Evolutionary conservation across 2,888 invertebrate species (phyloP), one percentile per base, ranked within the genome.

Genomic region (Exephanes ischioxanthus): DNA sequence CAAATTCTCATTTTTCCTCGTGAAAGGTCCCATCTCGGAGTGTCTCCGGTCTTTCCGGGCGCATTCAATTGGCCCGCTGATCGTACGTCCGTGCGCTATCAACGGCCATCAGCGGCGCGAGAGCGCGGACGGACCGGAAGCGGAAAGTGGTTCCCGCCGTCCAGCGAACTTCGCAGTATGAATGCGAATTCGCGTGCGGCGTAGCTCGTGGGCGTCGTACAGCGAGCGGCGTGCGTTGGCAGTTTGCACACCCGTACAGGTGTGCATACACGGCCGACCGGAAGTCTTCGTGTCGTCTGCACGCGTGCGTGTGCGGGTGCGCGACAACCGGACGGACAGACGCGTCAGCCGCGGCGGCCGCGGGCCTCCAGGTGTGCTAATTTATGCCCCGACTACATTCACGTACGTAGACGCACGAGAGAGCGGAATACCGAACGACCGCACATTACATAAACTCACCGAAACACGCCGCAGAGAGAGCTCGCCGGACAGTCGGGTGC

Each of bases 361-460:
- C 4, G 33, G 5, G 63, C 33, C 87, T 84, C 87, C 83, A 82
- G 33, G 58, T 30, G 83, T 88, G 91, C 90, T 91, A 91, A 91
- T 91, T 91, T 91, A 91, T 91, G 88, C 88, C 81, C 83, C 73
- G 80, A 88, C 89, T 89, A 87, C 87, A 89, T 89, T 78, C 88
- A 77, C 81, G 82, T 83, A 78, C 79, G 83, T 76, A 85, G 88
- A 89, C 84, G 81, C 88, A 89, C 85, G 83, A 48, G 45, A 48
- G 45, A 55, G 67, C 85, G 85, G 89, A 90, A 90, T 91, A 90
- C 88, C 88, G 87, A 88, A 89, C 84, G 86, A 87, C 87, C 88
- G 88, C 89, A 87, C 89, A 90, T 91, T 91, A 89, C 90, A 89
- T 90, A 91, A 91, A 90, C 89, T 90, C 83, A 55, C 61, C 76